Conservation (phyloP, 2,797 vertebrate genomes). For the Trachops cirrhosus region DNA sequence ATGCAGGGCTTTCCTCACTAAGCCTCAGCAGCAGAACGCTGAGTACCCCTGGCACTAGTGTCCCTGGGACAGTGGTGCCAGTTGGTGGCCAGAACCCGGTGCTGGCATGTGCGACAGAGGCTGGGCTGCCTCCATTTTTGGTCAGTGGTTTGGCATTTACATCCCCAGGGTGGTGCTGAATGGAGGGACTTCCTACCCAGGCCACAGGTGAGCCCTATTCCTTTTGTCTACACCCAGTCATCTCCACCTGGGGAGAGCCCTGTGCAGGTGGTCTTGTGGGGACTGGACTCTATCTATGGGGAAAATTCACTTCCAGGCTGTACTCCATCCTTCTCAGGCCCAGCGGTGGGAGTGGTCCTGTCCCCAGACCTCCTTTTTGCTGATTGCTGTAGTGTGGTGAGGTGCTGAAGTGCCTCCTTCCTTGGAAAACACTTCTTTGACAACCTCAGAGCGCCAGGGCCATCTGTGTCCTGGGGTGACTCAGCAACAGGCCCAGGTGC, state of each 20-base stretch:
- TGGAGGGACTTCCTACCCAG: background rate
- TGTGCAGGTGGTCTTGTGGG: background rate
- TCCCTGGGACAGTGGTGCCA: background rate
- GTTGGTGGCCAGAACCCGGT: background rate
- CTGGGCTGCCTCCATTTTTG: background rate
- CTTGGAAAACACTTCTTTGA: background rate
- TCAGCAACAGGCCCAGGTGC: background rate
- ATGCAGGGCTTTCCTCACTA: background rate
- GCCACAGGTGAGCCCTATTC: background rate
- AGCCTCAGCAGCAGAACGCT: background rate
- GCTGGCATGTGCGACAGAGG: background rate
- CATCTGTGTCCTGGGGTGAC: background rate
- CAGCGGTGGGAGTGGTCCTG: background rate
- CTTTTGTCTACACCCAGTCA: background rate
- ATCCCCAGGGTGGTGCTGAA: background rate
- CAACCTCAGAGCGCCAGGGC: background rate
- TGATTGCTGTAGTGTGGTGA: background rate
- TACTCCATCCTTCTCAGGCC: background rate
- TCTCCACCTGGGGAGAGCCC: background rate
- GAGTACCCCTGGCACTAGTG: background rate
- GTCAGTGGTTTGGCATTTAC: background rate
- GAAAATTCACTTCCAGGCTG: background rate
- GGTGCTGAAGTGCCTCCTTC: background rate
- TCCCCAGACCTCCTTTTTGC: background rate
- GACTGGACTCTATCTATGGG: background rate